A percentile compares a stretch with the other conserved stretches of the same genome.
Conservation (phyloP, 2,113 vertebrate species). For the Megalops atlanticus region DNA sequence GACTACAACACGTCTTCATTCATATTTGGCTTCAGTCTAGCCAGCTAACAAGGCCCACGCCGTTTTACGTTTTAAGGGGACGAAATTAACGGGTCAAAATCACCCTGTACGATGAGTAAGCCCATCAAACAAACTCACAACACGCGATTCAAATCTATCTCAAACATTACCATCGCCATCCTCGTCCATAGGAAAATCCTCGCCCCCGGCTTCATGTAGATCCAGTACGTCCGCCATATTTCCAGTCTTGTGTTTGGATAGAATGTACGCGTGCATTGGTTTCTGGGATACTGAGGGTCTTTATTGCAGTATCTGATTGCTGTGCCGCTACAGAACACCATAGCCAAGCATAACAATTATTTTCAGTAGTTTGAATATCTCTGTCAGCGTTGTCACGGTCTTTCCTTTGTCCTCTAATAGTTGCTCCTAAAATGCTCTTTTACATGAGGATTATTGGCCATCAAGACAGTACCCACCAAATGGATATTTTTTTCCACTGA, state of each 20-base stretch:
- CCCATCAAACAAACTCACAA: not conserved
- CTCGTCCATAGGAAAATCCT: constrained; percentile 98
- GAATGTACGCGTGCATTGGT: not conserved
- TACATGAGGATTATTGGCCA: no score
- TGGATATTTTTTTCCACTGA: no score
- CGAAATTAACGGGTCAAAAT: not conserved
- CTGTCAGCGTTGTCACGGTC: no score
- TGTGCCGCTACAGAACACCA: no score
- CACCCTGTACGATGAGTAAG: not conserved
- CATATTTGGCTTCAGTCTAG: not conserved
- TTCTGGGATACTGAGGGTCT: constrained; percentile 2
- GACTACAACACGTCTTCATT: no score
- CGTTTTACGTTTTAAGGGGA: not conserved
- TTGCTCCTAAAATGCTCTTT: no score
- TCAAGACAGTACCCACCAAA: no score
- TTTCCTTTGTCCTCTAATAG: no score
- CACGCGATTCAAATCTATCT: not conserved
- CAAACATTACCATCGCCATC: constrained; percentile 86
- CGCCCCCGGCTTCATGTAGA: constrained; percentile 91
- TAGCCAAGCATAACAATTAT: no score
- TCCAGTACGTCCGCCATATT: constrained; percentile 95
- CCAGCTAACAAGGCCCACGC: not conserved
- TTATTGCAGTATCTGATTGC: not conserved
- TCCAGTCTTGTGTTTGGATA: constrained; percentile 28
- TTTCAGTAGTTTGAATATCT: no score